Percentiles rank a stretch among this genome's conserved stretches.
Evolutionary conservation across 1,140 invertebrate species (phyloP).

Genomic region (Apis cerana): DNA sequence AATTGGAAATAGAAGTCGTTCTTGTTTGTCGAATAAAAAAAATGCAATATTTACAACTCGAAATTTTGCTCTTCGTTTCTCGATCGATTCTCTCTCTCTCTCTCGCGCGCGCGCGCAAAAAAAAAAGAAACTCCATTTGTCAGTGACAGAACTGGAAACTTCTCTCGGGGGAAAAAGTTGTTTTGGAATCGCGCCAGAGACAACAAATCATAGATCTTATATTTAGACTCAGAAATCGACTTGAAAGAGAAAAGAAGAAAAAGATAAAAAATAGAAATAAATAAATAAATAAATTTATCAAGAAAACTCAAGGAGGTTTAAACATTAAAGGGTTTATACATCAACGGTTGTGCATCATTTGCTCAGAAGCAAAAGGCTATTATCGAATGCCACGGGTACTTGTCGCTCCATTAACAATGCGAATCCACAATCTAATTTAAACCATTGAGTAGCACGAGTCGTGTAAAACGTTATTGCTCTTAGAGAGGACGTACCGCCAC

Average conservation of each 20-base stretch:
- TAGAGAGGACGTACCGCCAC: too few species aligned
- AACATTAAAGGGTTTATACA: background rate
- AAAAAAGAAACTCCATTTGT: background rate
- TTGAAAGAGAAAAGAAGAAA: background rate
- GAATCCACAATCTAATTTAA: background rate
- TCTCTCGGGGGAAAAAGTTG: conserved; percentile 1
- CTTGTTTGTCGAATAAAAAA: background rate
- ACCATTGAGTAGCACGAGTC: background rate
- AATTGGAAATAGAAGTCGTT: background rate
- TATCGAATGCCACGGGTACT: background rate
- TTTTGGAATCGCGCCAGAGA: conserved; percentile 5
- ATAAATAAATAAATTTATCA: background rate
- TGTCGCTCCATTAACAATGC: background rate
- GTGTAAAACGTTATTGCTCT: background rate
- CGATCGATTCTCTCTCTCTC: conserved; percentile 1
- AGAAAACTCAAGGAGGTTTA: background rate
- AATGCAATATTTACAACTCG: background rate
- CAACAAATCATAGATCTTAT: conserved; percentile 12
- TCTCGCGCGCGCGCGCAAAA: too few species aligned
- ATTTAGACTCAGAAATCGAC: background rate
- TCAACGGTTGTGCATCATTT: background rate
- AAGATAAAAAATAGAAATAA: background rate
- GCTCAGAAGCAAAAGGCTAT: background rate
- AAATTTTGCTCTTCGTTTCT: background rate
- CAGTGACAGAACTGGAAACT: conserved; percentile 5